These are phyloP conservation scores for Rhagium mordax DNA, from an alignment of 2,888 invertebrate species.

Conservation along the genomic window DNA sequence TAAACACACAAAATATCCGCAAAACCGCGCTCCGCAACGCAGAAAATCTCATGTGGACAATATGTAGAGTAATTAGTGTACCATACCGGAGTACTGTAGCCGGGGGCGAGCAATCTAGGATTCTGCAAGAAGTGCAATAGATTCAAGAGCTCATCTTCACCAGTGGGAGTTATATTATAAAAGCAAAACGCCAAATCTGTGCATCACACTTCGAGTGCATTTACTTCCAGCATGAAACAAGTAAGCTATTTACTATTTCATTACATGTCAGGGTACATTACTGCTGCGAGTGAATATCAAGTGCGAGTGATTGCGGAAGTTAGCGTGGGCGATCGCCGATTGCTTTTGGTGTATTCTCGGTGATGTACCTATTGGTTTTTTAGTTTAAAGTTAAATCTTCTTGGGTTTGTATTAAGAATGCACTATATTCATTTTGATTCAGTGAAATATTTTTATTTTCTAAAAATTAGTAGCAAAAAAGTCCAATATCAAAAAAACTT, in stretches of 20 bases:
- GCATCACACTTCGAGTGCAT: constrained; percentile 50
- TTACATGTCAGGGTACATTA: background rate
- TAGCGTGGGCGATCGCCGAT: background rate
- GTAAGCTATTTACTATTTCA: constrained; percentile 44
- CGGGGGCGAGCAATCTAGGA: constrained; percentile 24
- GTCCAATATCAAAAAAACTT: too few species aligned
- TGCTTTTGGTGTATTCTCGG: background rate
- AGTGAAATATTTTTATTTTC: too few species aligned
- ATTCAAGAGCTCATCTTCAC: constrained; percentile 42
- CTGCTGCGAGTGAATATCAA: constrained; percentile 4
- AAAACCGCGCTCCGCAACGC: constrained; percentile 9
- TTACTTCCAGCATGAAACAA: constrained; percentile 53
- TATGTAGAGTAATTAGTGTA: constrained; percentile 48
- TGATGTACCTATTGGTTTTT: too few species aligned
- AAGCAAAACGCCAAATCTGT: constrained; percentile 49
- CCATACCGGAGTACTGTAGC: constrained; percentile 23
- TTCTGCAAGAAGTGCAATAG: constrained; percentile 42
- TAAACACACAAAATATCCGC: background rate
- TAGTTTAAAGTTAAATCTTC: too few species aligned
- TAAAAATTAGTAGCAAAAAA: too few species aligned
- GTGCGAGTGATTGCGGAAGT: constrained; percentile 7
- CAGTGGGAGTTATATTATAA: constrained; percentile 48
- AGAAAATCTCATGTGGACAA: constrained; percentile 32
- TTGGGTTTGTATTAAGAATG: too few species aligned
- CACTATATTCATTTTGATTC: too few species aligned